A percentile compares a stretch with the other conserved stretches of the same genome.
Conservation (phyloP, 2,797 vertebrate species). For the Acipenser ruthenus region DNA sequence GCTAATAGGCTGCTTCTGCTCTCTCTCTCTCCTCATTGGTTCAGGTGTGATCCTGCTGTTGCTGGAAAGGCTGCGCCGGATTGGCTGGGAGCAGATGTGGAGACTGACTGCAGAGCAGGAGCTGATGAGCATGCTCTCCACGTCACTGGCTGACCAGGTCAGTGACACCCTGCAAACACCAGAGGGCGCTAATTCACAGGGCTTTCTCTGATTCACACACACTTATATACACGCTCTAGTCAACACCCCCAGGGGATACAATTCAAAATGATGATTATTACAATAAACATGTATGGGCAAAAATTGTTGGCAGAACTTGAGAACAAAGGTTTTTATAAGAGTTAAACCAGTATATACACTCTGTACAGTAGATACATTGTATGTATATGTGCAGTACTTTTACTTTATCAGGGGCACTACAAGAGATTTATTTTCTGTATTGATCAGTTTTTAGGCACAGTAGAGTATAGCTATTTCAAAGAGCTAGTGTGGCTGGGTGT, state of each 20-base stretch:
- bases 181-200: slow-evolving; percentile 2
- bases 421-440: too few species aligned
- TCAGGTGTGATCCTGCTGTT: slow-evolving; percentile 86
- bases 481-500: not conserved
- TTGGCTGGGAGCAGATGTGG: slow-evolving; percentile 93
- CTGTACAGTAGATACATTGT: not conserved
- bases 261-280: too few species aligned
- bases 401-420: too few species aligned
- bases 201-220: too few species aligned
- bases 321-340: too few species aligned
- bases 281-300: too few species aligned
- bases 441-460: too few species aligned
- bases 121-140: slow-evolving; percentile 87
- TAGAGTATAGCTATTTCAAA: too few species aligned
- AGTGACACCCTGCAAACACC: slow-evolving; percentile 14
- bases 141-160: slow-evolving; percentile 91
- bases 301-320: too few species aligned
- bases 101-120: slow-evolving; percentile 73
- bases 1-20: not conserved
- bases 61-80: slow-evolving; percentile 71
- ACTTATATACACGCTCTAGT: too few species aligned
- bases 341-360: not conserved
- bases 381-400: not conserved
- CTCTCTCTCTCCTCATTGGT: not conserved
- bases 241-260: too few species aligned